Conservation (phyloP, 2,113 vertebrate genomes). For the Calyptomena viridis region DNA sequence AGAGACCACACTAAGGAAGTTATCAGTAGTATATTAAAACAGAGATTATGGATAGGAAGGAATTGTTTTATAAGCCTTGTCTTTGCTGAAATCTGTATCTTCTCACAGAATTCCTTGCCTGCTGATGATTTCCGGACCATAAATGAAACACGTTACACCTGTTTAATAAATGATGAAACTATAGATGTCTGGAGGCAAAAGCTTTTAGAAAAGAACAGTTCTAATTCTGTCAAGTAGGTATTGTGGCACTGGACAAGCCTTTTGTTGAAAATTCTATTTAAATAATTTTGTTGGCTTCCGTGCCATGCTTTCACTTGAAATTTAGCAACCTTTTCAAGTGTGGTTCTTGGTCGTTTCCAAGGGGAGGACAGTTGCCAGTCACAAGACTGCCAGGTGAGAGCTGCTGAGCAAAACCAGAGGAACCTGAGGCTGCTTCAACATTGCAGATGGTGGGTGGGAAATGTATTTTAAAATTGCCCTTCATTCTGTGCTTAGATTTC, state of each 20-base stretch:
- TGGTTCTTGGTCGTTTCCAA: background rate
- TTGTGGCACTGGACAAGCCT: conserved; percentile 42
- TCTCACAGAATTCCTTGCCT: conserved; percentile 78
- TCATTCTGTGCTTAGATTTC: background rate
- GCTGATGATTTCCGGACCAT: conserved; percentile 91
- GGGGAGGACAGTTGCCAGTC: conserved; percentile 2
- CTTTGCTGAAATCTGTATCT: conserved; percentile 60
- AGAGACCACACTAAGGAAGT: background rate
- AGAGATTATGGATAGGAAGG: background rate
- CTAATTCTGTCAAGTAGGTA: conserved; percentile 89
- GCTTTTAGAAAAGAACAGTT: conserved; percentile 85
- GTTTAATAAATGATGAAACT: conserved; percentile 87
- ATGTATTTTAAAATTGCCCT: background rate
- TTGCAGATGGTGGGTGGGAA: conserved; percentile 18
- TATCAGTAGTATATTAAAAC: background rate
- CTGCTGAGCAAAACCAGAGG: background rate
- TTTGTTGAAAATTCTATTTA: conserved; percentile 27
- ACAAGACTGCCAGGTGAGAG: conserved; percentile 11
- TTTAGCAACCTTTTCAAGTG: conserved; percentile 20
- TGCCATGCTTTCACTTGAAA: conserved; percentile 39
- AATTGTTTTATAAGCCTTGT: conserved; percentile 37
- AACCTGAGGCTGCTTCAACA: background rate
- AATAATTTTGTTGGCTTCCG: conserved; percentile 22
- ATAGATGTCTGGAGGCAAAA: conserved; percentile 91
- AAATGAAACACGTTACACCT: conserved; percentile 84